These are phyloP conservation scores for Ophraella communa DNA, from an alignment of 2,888 invertebrate species.

Conservation along the genomic window DNA sequence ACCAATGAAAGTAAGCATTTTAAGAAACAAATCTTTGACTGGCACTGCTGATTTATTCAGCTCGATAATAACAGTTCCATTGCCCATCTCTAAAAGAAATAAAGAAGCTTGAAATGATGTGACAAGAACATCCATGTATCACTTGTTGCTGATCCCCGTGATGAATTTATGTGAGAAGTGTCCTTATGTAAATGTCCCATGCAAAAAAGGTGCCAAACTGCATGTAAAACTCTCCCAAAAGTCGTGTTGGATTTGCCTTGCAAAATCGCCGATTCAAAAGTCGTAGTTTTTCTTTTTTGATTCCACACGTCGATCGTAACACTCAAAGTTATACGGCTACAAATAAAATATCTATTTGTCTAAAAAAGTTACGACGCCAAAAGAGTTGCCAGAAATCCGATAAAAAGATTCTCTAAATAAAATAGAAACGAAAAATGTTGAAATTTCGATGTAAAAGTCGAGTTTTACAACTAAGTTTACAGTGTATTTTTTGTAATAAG, in stretches of 20 bases:
- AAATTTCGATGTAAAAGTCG: too few relatives aligned
- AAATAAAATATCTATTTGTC: conserved; percentile 23
- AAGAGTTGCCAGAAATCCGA: neutral
- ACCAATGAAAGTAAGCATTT: too few relatives aligned
- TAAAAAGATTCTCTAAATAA: too few relatives aligned
- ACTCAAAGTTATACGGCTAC: conserved; percentile 1
- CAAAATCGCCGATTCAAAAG: conserved; percentile 13
- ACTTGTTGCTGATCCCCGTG: conserved; percentile 36
- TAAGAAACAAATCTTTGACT: too few relatives aligned
- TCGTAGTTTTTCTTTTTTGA: conserved; percentile 6
- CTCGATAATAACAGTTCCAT: conserved; percentile 17
- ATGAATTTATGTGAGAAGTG: conserved; percentile 47
- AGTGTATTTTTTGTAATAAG: too few relatives aligned
- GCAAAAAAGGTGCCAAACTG: conserved; percentile 21
- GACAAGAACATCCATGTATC: conserved; percentile 46
- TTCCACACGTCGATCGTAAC: neutral
- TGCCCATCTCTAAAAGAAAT: conserved; percentile 42
- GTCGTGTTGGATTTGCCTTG: conserved; percentile 21
- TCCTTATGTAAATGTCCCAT: conserved; percentile 38
- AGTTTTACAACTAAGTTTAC: too few relatives aligned
- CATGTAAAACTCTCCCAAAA: conserved; percentile 23
- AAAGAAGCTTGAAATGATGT: conserved; percentile 42
- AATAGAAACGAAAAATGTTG: too few relatives aligned
- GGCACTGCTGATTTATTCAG: too few relatives aligned
- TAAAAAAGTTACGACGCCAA: conserved; percentile 12